These are phyloP conservation scores for Rhadina sibilatrix DNA, from an alignment of 2,113 vertebrate genomes.

Conservation along the genomic window DNA sequence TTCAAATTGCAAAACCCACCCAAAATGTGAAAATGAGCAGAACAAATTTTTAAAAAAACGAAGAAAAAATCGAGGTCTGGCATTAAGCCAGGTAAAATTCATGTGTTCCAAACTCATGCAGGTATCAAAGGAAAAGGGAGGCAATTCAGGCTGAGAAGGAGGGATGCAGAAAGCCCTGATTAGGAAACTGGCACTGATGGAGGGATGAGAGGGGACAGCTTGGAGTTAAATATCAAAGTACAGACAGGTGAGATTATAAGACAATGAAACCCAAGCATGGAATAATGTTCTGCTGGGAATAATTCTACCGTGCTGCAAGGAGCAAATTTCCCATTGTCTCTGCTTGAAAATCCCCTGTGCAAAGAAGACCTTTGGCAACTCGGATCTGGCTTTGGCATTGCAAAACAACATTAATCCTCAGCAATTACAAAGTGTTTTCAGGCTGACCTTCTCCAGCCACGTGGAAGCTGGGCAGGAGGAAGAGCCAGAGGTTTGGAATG, in stretches of 20 bases:
- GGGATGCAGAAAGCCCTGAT: background rate
- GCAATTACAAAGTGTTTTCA: background rate
- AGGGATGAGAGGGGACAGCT: background rate
- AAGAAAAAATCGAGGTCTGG: background rate
- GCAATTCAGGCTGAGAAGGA: background rate
- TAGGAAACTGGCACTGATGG: background rate
- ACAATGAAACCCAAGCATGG: background rate
- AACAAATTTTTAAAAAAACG: background rate
- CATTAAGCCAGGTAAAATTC: background rate
- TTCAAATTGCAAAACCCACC: background rate
- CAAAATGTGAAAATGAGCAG: background rate
- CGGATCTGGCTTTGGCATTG: background rate
- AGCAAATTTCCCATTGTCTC: slow-evolving; percentile 2
- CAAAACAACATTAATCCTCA: background rate
- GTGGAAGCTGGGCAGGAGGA: background rate
- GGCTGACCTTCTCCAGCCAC: background rate
- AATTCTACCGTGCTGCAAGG: background rate
- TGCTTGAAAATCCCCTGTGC: slow-evolving; percentile 33
- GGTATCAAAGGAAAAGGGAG: background rate
- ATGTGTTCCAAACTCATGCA: background rate
- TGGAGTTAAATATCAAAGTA: background rate
- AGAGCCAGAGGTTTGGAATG: background rate
- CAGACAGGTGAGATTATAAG: slow-evolving; percentile 25
- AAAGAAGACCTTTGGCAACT: slow-evolving; percentile 17
- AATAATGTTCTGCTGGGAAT: slow-evolving; percentile 5